These are phyloP conservation scores for Phylloscopus trochilus DNA, from an alignment of 2,113 vertebrate genomes.

Conservation along the genomic window DNA sequence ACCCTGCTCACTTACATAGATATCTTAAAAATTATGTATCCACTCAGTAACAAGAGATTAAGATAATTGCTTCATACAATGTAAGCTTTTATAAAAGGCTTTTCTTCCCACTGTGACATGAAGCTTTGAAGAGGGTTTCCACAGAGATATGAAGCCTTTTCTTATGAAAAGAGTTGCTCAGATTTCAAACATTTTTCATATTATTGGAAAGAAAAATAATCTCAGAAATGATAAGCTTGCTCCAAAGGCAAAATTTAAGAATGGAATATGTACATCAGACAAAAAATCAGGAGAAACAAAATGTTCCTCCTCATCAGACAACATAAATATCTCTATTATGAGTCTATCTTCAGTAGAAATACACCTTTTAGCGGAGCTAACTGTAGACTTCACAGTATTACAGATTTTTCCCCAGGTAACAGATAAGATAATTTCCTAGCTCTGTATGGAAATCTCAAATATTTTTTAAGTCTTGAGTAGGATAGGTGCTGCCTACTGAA, in stretches of 20 bases:
- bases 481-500: background rate
- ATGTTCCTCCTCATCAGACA: background rate
- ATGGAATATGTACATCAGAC: background rate
- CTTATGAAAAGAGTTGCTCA: background rate
- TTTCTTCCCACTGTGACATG: background rate
- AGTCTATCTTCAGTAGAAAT: background rate
- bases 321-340: background rate
- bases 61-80: constrained; percentile 28
- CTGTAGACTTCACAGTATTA: background rate
- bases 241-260: background rate
- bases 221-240: background rate
- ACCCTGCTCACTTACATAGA: background rate
- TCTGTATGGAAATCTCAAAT: background rate
- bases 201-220: background rate
- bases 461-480: background rate
- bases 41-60: background rate
- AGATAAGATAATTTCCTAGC: background rate
- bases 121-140: constrained; percentile 40
- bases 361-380: background rate
- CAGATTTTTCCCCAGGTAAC: background rate
- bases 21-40: background rate
- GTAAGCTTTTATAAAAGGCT: constrained; percentile 4
- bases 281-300: background rate
- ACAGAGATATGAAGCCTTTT: constrained; percentile 2
- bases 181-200: constrained; percentile 9